Evolutionary conservation across 2,797 vertebrate species (phyloP).

Genomic region (Eutrigla gurnardus): DNA sequence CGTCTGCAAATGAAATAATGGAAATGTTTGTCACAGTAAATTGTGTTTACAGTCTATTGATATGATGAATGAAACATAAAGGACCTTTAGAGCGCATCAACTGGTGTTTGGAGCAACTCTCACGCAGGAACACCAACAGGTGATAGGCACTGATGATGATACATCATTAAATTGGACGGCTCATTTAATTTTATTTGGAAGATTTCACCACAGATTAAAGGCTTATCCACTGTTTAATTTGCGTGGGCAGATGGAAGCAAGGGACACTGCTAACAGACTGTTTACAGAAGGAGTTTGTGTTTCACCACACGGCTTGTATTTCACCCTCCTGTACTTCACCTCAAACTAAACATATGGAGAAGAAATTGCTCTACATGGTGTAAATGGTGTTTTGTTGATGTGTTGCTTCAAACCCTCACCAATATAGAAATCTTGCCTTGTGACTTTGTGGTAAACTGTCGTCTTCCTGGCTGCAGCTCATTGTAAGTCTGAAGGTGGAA

Average conservation of each 20-base stretch:
- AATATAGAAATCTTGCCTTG: slow-evolving; percentile 53
- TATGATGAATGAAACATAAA: slow-evolving; percentile 31
- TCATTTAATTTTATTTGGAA: slow-evolving; percentile 54
- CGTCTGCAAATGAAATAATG: neutral
- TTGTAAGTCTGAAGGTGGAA: slow-evolving; percentile 24
- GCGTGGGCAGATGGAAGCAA: slow-evolving; percentile 53
- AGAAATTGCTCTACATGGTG: neutral
- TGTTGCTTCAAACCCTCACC: slow-evolving; percentile 56
- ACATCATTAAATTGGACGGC: slow-evolving; percentile 51
- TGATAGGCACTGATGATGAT: slow-evolving; percentile 52
- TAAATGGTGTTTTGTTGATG: neutral
- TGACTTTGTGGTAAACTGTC: slow-evolving; percentile 16
- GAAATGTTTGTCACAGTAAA: slow-evolving; percentile 3
- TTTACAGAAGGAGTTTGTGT: slow-evolving; percentile 53
- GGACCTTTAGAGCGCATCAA: slow-evolving; percentile 59
- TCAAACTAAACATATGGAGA: slow-evolving; percentile 12
- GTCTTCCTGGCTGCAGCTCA: slow-evolving; percentile 16
- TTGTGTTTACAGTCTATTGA: neutral
- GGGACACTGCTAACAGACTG: slow-evolving; percentile 43
- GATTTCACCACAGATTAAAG: slow-evolving; percentile 50
- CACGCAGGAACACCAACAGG: slow-evolving; percentile 60
- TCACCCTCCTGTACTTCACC: slow-evolving; percentile 8
- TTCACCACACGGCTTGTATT: slow-evolving; percentile 1
- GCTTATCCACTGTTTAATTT: slow-evolving; percentile 45
- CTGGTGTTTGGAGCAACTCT: slow-evolving; percentile 12